phyloP scores from a whole-genome alignment of 2,113 vertebrate genomes.

The Dissostichus mawsoni region DNA sequence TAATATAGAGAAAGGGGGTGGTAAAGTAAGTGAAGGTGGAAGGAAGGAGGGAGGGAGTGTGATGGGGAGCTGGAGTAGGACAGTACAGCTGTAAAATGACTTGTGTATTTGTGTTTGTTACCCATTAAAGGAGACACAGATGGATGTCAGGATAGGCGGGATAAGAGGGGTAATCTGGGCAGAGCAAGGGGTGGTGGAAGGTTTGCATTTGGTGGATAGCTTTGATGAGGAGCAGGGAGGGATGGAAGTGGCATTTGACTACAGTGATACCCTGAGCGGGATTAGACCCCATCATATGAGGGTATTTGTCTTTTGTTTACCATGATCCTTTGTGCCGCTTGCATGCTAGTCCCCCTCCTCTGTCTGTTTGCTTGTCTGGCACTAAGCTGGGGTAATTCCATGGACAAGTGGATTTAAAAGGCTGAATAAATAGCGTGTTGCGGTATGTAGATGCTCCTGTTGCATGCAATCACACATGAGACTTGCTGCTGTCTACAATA shows the following conservation, averaged over 20 bases:
- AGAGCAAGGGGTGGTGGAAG: not conserved
- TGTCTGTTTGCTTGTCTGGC: conserved; percentile 68
- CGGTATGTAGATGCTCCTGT: conserved; percentile 63
- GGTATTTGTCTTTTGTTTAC: conserved; percentile 67
- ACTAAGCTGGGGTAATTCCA: conserved; percentile 74
- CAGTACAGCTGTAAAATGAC: conserved; percentile 16
- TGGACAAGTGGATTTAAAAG: conserved; percentile 67
- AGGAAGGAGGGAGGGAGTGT: not conserved
- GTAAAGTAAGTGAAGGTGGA: conserved; percentile 37
- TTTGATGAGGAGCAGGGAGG: conserved; percentile 40
- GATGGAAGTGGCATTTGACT: conserved; percentile 62
- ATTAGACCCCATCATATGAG: conserved; percentile 69
- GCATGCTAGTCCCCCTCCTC: conserved; percentile 43
- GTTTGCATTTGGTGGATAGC: conserved; percentile 32
- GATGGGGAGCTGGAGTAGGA: conserved; percentile 23
- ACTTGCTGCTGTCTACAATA: conserved; percentile 12
- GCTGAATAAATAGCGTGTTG: conserved; percentile 68
- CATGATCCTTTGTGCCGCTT: conserved; percentile 63
- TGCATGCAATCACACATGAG: conserved; percentile 38
- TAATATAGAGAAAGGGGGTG: conserved; percentile 78
- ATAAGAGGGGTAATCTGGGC: not conserved
- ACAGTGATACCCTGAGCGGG: conserved; percentile 58
- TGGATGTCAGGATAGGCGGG: not conserved
- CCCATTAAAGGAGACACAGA: conserved; percentile 7
- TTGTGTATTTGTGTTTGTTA: conserved; percentile 15